These are phyloP conservation scores for Lasioglossum lativentre DNA, from an alignment of 2,888 invertebrate genomes.

Conservation along the genomic window DNA sequence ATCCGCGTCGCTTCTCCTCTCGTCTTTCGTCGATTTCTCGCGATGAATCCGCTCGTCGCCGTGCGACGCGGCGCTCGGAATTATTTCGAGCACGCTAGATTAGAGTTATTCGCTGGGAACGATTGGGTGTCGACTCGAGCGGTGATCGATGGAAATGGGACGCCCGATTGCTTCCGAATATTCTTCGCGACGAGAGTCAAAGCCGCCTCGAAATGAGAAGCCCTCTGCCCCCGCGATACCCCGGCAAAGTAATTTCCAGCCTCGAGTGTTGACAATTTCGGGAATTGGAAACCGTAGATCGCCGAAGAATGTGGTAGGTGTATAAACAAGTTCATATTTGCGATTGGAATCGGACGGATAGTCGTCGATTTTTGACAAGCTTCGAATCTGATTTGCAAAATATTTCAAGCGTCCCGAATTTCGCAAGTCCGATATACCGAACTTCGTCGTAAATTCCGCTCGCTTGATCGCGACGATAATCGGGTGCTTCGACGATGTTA, in stretches of 20 bases:
- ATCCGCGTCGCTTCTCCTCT: constrained; percentile 21
- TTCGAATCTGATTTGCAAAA: not conserved
- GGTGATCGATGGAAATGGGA: constrained; percentile 54
- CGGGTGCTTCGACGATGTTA: too few relatives aligned
- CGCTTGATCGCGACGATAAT: too few relatives aligned
- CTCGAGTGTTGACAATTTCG: constrained; percentile 7
- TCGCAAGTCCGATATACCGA: too few relatives aligned
- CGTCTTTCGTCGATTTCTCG: constrained; percentile 5
- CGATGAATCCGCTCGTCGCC: constrained; percentile 1
- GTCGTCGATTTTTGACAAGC: not conserved
- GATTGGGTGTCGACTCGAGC: constrained; percentile 44
- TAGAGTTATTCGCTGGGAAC: constrained; percentile 55
- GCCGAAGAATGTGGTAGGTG: not conserved
- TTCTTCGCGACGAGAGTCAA: constrained; percentile 31
- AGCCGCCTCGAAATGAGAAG: constrained; percentile 29
- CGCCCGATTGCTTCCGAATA: constrained; percentile 46
- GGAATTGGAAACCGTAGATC: not conserved
- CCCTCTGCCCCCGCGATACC: not conserved
- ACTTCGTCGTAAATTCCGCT: too few relatives aligned
- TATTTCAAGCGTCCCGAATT: too few relatives aligned
- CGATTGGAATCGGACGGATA: not conserved
- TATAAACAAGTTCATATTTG: not conserved
- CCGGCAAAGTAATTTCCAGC: constrained; percentile 1
- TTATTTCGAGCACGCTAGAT: constrained; percentile 60
- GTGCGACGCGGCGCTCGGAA: constrained; percentile 22